Conservation (phyloP, 2,797 vertebrate species). For the Leuciscus waleckii region DNA sequence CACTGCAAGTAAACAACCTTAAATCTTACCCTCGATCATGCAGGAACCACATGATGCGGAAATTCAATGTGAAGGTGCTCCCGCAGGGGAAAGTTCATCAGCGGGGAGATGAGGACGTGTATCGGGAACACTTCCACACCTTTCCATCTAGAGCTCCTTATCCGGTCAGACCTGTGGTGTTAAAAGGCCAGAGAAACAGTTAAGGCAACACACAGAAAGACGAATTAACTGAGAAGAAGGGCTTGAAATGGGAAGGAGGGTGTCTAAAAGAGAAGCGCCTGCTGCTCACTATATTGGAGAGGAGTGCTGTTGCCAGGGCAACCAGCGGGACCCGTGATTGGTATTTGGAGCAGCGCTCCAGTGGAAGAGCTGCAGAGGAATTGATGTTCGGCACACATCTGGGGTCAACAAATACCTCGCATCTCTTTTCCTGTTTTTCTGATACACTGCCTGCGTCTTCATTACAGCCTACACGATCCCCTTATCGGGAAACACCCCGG, state of each 20-base stretch:
- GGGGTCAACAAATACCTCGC: slow-evolving; percentile 77
- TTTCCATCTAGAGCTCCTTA: background rate
- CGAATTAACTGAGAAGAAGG: slow-evolving; percentile 24
- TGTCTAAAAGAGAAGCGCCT: slow-evolving; percentile 52
- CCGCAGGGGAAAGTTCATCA: slow-evolving; percentile 32
- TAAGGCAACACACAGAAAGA: background rate
- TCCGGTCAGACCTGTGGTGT: background rate
- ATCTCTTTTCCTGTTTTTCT: slow-evolving; percentile 26
- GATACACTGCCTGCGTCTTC: slow-evolving; percentile 28
- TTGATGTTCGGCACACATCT: slow-evolving; percentile 82
- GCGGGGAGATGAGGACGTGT: background rate
- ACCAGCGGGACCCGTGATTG: slow-evolving; percentile 75
- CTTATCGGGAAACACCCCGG: slow-evolving; percentile 23
- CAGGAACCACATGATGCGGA: slow-evolving; percentile 1
- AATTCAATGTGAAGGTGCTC: slow-evolving; percentile 28
- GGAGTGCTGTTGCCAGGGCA: slow-evolving; percentile 82
- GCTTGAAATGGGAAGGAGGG: background rate
- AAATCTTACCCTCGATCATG: slow-evolving; percentile 17
- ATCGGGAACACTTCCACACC: background rate
- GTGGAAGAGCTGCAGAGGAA: slow-evolving; percentile 82
- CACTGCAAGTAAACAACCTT: background rate
- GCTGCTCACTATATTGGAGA: slow-evolving; percentile 77
- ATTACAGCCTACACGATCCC: slow-evolving; percentile 32
- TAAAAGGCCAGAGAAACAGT: slow-evolving; percentile 1
- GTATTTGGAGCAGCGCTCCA: slow-evolving; percentile 81